Percentiles rank a stretch among this genome's conserved stretches.
phyloP scores from a whole-genome alignment of 2,888 invertebrate genomes.

The Ichneumon xanthorius region DNA sequence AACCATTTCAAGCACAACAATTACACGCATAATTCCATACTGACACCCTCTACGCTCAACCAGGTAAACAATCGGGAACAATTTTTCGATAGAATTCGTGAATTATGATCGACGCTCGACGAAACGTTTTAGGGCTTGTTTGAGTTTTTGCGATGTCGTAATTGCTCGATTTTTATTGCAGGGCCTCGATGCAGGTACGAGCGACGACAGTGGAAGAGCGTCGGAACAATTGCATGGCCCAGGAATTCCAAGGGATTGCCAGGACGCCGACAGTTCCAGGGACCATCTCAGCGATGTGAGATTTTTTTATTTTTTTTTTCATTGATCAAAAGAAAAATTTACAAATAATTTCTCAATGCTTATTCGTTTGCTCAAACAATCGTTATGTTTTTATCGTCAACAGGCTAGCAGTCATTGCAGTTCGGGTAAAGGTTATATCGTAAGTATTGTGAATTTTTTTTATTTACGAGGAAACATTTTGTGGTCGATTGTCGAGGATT shows the following conservation, averaged over 20 bases:
- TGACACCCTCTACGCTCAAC: conserved; percentile 83
- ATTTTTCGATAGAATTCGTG: conserved; percentile 2
- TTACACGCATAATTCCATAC: conserved; percentile 84
- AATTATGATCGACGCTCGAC: background rate
- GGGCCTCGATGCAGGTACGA: conserved; percentile 93
- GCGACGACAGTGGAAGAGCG: conserved; percentile 93
- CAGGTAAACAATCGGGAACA: conserved; percentile 77
- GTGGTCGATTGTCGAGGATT: background rate
- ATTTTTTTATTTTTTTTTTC: conserved; percentile 74
- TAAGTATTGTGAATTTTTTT: conserved; percentile 87
- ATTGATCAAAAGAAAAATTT: background rate
- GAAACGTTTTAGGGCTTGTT: conserved; percentile 12
- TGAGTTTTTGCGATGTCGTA: conserved; percentile 25
- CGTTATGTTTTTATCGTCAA: conserved; percentile 80
- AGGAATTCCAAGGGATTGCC: conserved; percentile 85
- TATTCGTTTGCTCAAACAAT: conserved; percentile 75
- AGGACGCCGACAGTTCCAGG: conserved; percentile 93
- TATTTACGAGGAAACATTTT: conserved; percentile 54
- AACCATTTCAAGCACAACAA: conserved; percentile 84
- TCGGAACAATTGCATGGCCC: conserved; percentile 92
- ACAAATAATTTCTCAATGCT: background rate
- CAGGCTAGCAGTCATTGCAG: conserved; percentile 97
- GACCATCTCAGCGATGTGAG: conserved; percentile 95
- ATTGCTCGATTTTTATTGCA: conserved; percentile 82
- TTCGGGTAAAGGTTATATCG: conserved; percentile 98